Evolutionary conservation across 2,113 vertebrate species (phyloP).

Genomic region (Notarius lentiginosus): DNA sequence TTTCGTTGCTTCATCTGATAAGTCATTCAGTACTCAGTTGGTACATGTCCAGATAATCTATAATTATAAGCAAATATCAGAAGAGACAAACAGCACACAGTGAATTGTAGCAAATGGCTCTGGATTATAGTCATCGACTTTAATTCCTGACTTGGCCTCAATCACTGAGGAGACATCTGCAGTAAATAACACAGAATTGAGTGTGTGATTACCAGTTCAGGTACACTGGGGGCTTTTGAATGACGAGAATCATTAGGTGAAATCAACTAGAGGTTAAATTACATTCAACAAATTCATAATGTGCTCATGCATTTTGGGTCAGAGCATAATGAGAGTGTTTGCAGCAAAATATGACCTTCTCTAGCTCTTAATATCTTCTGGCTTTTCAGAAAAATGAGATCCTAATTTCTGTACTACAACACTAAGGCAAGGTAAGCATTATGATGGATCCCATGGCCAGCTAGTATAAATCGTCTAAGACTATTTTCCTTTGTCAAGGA

Average conservation of each 20-base stretch:
- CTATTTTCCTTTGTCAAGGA: neutral
- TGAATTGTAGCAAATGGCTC: slow-evolving; percentile 15
- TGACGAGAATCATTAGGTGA: neutral
- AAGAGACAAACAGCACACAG: slow-evolving; percentile 7
- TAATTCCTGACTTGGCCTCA: neutral
- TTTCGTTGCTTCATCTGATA: neutral
- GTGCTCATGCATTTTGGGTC: neutral
- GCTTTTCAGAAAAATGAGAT: neutral
- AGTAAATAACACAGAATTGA: neutral
- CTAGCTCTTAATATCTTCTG: neutral
- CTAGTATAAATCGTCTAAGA: neutral
- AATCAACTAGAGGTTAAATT: slow-evolving; percentile 13
- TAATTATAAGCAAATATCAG: slow-evolving; percentile 4
- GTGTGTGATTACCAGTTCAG: slow-evolving; percentile 28
- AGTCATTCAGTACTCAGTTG: neutral
- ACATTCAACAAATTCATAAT: slow-evolving; percentile 1
- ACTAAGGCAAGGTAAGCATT: neutral
- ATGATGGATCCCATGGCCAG: neutral
- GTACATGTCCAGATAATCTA: neutral
- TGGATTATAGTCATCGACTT: slow-evolving; percentile 4
- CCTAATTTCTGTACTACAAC: neutral
- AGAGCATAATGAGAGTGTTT: neutral
- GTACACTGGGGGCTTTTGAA: neutral
- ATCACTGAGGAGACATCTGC: neutral
- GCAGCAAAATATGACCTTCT: neutral